Evolutionary conservation across 2,888 invertebrate genomes (phyloP), one percentile per base, ranked within the genome.

Genomic region (Spatulosminthurus flaviceps): DNA sequence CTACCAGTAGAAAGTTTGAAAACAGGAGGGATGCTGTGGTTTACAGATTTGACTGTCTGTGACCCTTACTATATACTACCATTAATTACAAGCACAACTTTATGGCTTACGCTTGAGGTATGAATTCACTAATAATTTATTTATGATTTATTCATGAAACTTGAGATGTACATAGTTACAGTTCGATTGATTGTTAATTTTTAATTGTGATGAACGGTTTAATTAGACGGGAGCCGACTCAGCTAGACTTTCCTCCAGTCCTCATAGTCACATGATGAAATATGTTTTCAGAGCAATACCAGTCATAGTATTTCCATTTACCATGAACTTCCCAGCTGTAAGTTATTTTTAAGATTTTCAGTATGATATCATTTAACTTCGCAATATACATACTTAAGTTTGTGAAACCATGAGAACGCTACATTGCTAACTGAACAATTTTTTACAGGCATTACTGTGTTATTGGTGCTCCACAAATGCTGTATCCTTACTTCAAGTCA

Each of bases 401-500:
- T n/a, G n/a, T n/a, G n/a, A n/a, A n/a, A n/a, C n/a, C n/a, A n/a
- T n/a, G n/a, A n/a, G n/a, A n/a, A n/a, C n/a, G n/a, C n/a, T n/a
- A n/a, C 21, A 11, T 67, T 16, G 13, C 21, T 7, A 21, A 24
- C 70, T 29, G n/a, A 21, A 24, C 70, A 24, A 69, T 71, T 60
- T 28, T 83, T 86, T 82, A 4, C 82, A 90, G 91, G 96, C 94
- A 0, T 92, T 98, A 86, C 89, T 96, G 66, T 92, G 93, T 42
- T 98, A 98, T 87, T 98, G 97, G 97, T 91, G 92, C 21, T 92
- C 94, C 29, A 93, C 93, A 85, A 98, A 98, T 87, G 91, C 94
- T 69, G 92, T 96, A 82, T 95, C 96, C 0, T 87, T 98, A 2
- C 82, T 90, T 0, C 96, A 97, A 92, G 94, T 94, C 9, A 91